Base-by-base conservation (phyloP, 1,140 invertebrate species). In the Zaprionus kolodkinae region DNA sequence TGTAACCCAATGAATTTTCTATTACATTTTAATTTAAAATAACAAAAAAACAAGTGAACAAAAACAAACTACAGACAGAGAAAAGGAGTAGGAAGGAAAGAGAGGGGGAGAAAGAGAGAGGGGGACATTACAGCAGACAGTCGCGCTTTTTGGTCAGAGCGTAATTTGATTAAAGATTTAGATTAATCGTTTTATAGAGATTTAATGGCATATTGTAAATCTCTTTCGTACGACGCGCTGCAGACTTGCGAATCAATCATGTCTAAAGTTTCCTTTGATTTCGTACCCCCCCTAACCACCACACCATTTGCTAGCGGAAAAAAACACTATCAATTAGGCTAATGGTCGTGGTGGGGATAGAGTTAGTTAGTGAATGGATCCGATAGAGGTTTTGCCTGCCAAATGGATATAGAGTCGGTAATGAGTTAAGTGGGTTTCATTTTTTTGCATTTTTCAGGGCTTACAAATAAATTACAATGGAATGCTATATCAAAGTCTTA, bases 21-120 rank as follows among this genome's bases (percentile, higher is more conserved):
- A 89, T 88, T 88, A 88, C 85, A 81, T 85, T 85, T 88, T 89
- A 88, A 88, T 88, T 88, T 88, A 89, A 88, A 88, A 89, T 84
- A 84, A 88, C 77, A 88, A 80, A 72, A 72, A 88, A 75, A 72
- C 68, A 77, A 61, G 13, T 61, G 38, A 55, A 52, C 17, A 38
- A 45, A 61, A 43, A 1, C 40, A n/a, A 43, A 30, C n/a, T n/a
- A 21, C 12, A 63, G n/a, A 48, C 43, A n/a, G n/a, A n/a, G n/a
- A 17, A 45, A 25, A 21, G 11, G 2, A 5, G 36, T 33, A 33
- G 30, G 30, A 33, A 7, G 33, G 43, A 30, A 15, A 6, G 25
- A 33, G 17, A 1, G 12, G 6, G n/a, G 9, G 6, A 13, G 11
- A 15, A 17, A 15, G 12, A 56, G 12, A 27, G 27, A 72, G n/a